Evolutionary conservation across 2,113 vertebrate species (phyloP).

Genomic region (Amazona vittata): DNA sequence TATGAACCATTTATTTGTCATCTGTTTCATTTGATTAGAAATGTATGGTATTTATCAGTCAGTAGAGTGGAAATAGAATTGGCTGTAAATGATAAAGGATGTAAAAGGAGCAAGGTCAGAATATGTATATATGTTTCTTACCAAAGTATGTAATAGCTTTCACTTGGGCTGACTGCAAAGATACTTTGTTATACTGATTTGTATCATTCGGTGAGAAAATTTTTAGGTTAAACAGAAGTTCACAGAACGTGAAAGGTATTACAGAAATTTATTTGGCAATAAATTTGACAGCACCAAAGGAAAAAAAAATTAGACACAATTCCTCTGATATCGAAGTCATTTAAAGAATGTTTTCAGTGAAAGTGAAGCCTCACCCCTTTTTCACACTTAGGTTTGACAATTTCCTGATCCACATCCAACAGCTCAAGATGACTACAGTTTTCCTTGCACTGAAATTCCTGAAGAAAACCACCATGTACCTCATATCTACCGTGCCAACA

Average conservation of each 20-base stretch:
- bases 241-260: neutral
- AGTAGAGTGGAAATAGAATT: slow-evolving; percentile 25
- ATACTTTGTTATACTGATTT: neutral
- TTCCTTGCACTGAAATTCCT: neutral
- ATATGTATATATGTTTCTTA: neutral
- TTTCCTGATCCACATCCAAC: neutral
- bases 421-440: neutral
- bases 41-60: slow-evolving; percentile 35
- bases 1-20: slow-evolving; percentile 55
- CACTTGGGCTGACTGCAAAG: neutral
- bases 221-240: neutral
- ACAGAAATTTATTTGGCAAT: neutral
- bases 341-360: neutral
- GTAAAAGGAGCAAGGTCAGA: neutral
- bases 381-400: neutral
- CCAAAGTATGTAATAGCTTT: neutral
- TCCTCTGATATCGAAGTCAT: neutral
- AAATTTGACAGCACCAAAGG: neutral
- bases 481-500: neutral
- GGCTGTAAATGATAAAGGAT: neutral
- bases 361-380: neutral
- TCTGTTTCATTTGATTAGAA: slow-evolving; percentile 47
- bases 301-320: neutral
- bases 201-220: neutral
- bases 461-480: neutral